These are phyloP conservation scores for Calephelis perditalis DNA, from an alignment of 2,888 invertebrate species.

Conservation along the genomic window DNA sequence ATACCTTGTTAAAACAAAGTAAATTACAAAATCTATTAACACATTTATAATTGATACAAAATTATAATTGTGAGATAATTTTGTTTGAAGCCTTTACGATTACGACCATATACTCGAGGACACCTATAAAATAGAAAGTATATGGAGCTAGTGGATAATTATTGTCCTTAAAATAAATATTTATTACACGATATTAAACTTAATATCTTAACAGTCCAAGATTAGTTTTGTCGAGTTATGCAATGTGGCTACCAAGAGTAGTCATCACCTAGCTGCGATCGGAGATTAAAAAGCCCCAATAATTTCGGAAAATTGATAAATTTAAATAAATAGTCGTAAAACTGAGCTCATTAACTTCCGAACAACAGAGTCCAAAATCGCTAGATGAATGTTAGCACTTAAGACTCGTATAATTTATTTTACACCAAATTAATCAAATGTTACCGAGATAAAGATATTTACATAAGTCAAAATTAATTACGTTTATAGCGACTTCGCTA, in stretches of 20 bases:
- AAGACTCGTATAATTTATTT: constrained; percentile 75
- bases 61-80: constrained; percentile 75
- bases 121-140: constrained; percentile 62
- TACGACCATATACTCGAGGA: constrained; percentile 41
- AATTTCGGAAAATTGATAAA: constrained; percentile 44
- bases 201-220: constrained; percentile 10
- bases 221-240: not conserved
- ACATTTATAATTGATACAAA: constrained; percentile 63
- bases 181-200: constrained; percentile 39
- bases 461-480: constrained; percentile 74
- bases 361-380: constrained; percentile 67
- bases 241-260: not conserved
- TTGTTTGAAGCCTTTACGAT: constrained; percentile 51
- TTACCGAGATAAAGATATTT: constrained; percentile 61
- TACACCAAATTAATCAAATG: constrained; percentile 65
- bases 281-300: constrained; percentile 69
- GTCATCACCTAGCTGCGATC: constrained; percentile 47
- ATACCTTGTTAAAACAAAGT: constrained; percentile 62
- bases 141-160: constrained; percentile 48
- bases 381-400: constrained; percentile 75
- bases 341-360: constrained; percentile 73
- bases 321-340: constrained; percentile 60
- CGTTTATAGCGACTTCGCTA: constrained; percentile 56
- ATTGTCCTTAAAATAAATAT: constrained; percentile 22
- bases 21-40: constrained; percentile 65